Base-by-base conservation (phyloP, 2,888 invertebrate genomes). In the Bhutanitis thaidina region DNA sequence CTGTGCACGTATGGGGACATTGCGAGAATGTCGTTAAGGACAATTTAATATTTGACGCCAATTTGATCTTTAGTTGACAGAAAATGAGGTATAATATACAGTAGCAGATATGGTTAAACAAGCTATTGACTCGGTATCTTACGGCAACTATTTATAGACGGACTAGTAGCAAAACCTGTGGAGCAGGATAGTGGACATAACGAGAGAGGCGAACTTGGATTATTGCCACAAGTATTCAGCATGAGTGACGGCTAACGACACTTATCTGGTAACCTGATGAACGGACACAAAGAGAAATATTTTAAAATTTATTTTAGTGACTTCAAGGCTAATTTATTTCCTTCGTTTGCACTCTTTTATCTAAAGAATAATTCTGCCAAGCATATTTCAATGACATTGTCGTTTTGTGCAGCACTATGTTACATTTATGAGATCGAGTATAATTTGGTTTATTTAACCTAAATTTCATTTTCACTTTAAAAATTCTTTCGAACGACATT, bases 151-250 rank as follows among this genome's bases (percentile, higher is more conserved):
- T 85, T 84, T 81, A 82, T 84, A 86, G 84, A 76, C 71, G 69
- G 71, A 76, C 74, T 67, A 75, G 79, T 75, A 80, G 80, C 71
- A 74, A 83, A 83, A 85, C 85, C 77, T 80, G 85, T 77, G 74
- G 64, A 67, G 74, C 80, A 73, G 80, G 83, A 75, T 83, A 73
- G 69, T 71, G 60, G 55, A 65, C 64, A 74, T 78, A 78, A 83
- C 77, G 64, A 57, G 64, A 77, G 71, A 74, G 69, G 71, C 69
- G 65, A 71, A 73, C 73, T 77, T 74, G 75, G 72, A 71, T 67
- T 64, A 63, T 61, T 71, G 74, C 76, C 68, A 70, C 70, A 66
- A 75, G 65, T 64, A 67, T 65, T 64, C 64, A 65, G 58, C 54
- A 58, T 64, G 66, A 72, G 64, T 65, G 67, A 69, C 64, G 60